phyloP scores from a whole-genome alignment of 2,113 vertebrate genomes.

The Ardeotis arabs region DNA sequence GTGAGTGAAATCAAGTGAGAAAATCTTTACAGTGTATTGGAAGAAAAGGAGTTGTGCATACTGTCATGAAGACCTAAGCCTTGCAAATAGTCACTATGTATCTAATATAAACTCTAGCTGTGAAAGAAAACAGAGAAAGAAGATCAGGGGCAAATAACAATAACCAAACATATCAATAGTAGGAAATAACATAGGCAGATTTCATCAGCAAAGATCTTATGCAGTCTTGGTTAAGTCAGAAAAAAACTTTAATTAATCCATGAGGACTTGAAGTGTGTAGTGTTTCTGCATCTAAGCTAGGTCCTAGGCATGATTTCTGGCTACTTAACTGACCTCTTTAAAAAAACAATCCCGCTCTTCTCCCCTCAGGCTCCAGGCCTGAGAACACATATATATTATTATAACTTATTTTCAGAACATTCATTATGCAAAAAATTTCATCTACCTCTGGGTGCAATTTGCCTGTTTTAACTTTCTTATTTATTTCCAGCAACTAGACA shows the following conservation, averaged over 20 bases:
- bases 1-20: not conserved
- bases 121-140: not conserved
- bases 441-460: not conserved
- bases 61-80: not conserved
- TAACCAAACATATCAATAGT: not conserved
- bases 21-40: not conserved
- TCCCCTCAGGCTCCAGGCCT: not conserved
- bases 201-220: not conserved
- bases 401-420: not conserved
- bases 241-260: not conserved
- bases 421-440: not conserved
- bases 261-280: not conserved
- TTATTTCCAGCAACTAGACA: not conserved
- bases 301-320: not conserved
- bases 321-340: not conserved
- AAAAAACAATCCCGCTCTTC: not conserved
- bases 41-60: not conserved
- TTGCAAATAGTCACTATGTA: not conserved
- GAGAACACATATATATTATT: not conserved
- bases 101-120: not conserved
- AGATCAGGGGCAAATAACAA: not conserved
- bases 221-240: not conserved
- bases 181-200: not conserved
- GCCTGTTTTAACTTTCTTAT: not conserved
- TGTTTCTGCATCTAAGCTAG: not conserved